These are phyloP conservation scores for Vicugna pacos DNA, from an alignment of 2,113 vertebrate species.

Conservation along the genomic window DNA sequence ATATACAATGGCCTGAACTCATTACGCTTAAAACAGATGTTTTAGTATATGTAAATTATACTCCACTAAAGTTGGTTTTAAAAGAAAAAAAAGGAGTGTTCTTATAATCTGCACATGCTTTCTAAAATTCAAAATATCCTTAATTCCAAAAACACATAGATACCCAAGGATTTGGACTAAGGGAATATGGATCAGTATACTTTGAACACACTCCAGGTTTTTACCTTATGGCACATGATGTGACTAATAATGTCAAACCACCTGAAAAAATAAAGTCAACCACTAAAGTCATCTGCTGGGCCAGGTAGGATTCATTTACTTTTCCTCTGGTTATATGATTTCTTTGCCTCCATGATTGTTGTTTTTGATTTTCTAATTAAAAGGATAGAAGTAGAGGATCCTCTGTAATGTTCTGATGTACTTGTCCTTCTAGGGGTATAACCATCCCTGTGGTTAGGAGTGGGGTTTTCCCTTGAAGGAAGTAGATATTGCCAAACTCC, in stretches of 20 bases:
- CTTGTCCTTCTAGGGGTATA: neutral
- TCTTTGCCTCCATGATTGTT: neutral
- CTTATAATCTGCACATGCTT: neutral
- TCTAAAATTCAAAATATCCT: slow-evolving; percentile 29
- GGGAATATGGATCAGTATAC: neutral
- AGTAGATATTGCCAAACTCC: neutral
- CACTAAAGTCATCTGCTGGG: neutral
- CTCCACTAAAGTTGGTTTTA: neutral
- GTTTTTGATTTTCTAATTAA: neutral
- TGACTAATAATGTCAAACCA: neutral
- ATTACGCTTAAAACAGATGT: neutral
- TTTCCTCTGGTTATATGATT: neutral
- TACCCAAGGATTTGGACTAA: neutral
- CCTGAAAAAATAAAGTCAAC: neutral
- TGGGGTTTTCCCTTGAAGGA: neutral
- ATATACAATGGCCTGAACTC: neutral
- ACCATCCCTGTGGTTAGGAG: neutral
- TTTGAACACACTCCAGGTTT: neutral
- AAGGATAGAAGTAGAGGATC: neutral
- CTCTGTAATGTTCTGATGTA: neutral
- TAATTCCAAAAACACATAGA: neutral
- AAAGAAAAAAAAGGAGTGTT: neutral
- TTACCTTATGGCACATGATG: neutral
- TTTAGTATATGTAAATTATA: slow-evolving; percentile 11
- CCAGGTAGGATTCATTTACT: neutral